These are phyloP conservation scores for Coilia nasus DNA, from an alignment of 2,797 vertebrate genomes.

Conservation along the genomic window DNA sequence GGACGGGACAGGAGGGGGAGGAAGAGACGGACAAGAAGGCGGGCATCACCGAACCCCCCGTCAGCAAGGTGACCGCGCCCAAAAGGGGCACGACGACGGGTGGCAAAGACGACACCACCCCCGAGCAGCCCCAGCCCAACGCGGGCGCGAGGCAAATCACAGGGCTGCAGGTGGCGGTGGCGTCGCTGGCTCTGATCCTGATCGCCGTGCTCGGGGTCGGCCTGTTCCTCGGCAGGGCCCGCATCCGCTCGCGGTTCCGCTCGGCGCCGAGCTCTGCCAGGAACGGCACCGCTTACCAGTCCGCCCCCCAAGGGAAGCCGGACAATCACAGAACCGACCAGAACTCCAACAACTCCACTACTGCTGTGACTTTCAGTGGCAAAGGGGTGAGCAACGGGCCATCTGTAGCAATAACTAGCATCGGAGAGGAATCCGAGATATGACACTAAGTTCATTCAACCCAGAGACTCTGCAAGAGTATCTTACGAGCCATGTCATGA, in stretches of 20 bases:
- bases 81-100: not conserved
- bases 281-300: not conserved
- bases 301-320: conserved; percentile 29
- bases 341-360: conserved; percentile 65
- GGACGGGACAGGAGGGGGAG: not conserved
- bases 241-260: not conserved
- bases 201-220: conserved; percentile 63
- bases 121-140: conserved; percentile 25
- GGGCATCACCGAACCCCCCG: conserved; percentile 8
- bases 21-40: conserved; percentile 31
- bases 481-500: no score
- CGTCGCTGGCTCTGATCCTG: conserved; percentile 67
- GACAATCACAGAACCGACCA: conserved; percentile 10
- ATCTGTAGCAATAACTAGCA: conserved; percentile 67
- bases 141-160: conserved; percentile 47
- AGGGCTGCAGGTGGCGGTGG: conserved; percentile 62
- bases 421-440: conserved; percentile 79
- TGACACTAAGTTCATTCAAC: conserved; percentile 57
- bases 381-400: conserved; percentile 65
- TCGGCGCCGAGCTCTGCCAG: not conserved
- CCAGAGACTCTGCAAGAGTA: not conserved
- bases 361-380: conserved; percentile 63
- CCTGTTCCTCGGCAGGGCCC: conserved; percentile 39
- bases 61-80: not conserved
- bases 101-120: not conserved